Percentiles rank a stretch among this genome's conserved stretches.
phyloP scores from a whole-genome alignment of 2,797 vertebrate species.

The Myoxocephalus aenaeus region DNA sequence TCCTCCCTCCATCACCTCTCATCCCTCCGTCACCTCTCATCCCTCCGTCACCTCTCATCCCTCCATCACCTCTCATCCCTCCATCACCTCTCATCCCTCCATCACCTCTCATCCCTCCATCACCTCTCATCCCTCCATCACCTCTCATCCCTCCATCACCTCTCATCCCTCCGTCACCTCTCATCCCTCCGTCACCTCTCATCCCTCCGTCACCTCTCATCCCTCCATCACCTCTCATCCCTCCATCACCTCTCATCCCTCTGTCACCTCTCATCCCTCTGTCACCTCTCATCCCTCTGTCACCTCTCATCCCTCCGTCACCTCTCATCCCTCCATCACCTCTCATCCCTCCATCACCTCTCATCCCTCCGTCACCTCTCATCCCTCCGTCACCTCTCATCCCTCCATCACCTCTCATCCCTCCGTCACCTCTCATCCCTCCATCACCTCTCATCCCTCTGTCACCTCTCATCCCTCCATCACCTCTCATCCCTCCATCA shows the following conservation, averaged over 20 bases:
- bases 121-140: slow-evolving; percentile 54
- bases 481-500: background rate
- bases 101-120: background rate
- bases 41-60: too few relatives aligned
- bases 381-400: too few relatives aligned
- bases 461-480: slow-evolving; percentile 58
- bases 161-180: slow-evolving; percentile 48
- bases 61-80: background rate
- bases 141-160: too few relatives aligned
- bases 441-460: background rate
- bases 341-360: slow-evolving; percentile 48
- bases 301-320: slow-evolving; percentile 54
- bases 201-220: too few relatives aligned
- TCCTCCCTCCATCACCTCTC: slow-evolving; percentile 45
- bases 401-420: slow-evolving; percentile 9
- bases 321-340: too few relatives aligned
- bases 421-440: slow-evolving; percentile 54
- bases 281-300: too few relatives aligned
- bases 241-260: slow-evolving; percentile 54
- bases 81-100: slow-evolving; percentile 59
- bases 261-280: background rate
- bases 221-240: slow-evolving; percentile 9
- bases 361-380: too few relatives aligned
- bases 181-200: too few relatives aligned
- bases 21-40: too few relatives aligned